Conservation (phyloP, 2,888 invertebrate genomes). For the Stenchaetothrips biformis region DNA sequence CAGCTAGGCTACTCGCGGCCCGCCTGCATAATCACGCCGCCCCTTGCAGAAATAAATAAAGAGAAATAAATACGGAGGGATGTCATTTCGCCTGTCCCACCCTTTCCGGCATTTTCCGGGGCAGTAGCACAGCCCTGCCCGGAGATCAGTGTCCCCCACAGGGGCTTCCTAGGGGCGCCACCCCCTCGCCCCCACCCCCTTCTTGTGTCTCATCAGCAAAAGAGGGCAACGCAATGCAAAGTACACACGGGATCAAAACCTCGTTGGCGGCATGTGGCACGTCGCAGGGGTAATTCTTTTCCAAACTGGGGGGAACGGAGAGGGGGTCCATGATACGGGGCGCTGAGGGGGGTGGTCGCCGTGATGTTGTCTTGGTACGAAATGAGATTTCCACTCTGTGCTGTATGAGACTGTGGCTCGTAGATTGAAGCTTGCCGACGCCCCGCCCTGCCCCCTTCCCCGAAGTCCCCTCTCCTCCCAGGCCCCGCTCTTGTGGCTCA, state of each 20-base stretch:
- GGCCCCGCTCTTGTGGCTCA: background rate
- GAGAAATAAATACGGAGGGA: too few relatives aligned
- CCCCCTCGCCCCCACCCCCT: too few relatives aligned
- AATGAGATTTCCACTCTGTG: constrained; percentile 15
- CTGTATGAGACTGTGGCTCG: constrained; percentile 17
- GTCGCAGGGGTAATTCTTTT: constrained; percentile 2
- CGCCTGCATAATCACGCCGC: too few relatives aligned
- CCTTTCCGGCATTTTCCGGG: too few relatives aligned
- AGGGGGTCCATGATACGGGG: too few relatives aligned
- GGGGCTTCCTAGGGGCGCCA: background rate
- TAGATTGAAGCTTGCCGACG: constrained; percentile 12
- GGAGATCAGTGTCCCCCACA: constrained; percentile 5
- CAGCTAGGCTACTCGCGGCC: too few relatives aligned
- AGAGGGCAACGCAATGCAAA: constrained; percentile 17
- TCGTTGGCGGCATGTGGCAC: background rate
- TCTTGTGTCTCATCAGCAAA: background rate
- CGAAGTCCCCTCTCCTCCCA: background rate
- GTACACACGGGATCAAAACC: constrained; percentile 19
- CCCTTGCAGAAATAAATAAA: too few relatives aligned
- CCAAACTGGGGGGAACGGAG: background rate
- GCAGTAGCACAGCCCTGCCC: background rate
- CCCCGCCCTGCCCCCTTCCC: too few relatives aligned
- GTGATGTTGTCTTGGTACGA: constrained; percentile 4
- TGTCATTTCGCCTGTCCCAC: too few relatives aligned
- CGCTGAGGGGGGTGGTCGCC: background rate